Base-by-base conservation (phyloP, 2,113 vertebrate genomes). In the Corythornis madagascariensis region DNA sequence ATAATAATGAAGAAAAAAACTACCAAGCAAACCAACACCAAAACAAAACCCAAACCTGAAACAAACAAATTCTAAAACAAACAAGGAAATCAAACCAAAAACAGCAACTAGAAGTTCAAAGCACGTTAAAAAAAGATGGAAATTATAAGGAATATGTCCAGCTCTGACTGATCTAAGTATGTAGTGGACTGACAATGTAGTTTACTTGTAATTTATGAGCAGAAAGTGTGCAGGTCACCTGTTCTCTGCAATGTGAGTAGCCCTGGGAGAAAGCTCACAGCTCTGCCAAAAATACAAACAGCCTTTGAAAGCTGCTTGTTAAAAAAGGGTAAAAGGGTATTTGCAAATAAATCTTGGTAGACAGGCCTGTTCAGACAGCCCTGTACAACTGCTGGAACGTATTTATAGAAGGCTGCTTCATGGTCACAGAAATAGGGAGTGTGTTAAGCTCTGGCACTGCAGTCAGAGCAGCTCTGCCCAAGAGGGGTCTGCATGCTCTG, bases 331-430 rank as follows among this genome's bases (percentile, higher is more conserved):
- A 82, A 80, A 93, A 85, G 87, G 82, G 76, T 91, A 83, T 79
- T 93, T 64, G 78, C 78, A 88, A 92, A 96, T 94, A 93, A 93
- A 96, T 96, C 94, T 93, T 93, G 66, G 57, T 14, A 74, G 96
- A 78, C 78, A 74, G 82, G 53, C 71, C 80, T 76, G 82, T 83
- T 82, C 85, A 92, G 95, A 83, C 76, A 93, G 89, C 82, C 67
- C 65, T 2, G 9, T 94, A 78, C 94, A 95, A 93, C 89, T 93
- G 91, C 85, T 81, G 11, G 10, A 86, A 56, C 5, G 1, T 92
- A 96, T 94, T 95, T 95, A 95, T 95, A 93, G 95, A 89, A 83
- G 40, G 60, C 57, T 92, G 65, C 38, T 85, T 94, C 95, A 96
- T 47, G 69, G 92, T 93, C 89, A 92, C 87, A 83, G 78, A 94